Conservation (phyloP, 1,140 invertebrate genomes). For the Trigoniulus corallinus region DNA sequence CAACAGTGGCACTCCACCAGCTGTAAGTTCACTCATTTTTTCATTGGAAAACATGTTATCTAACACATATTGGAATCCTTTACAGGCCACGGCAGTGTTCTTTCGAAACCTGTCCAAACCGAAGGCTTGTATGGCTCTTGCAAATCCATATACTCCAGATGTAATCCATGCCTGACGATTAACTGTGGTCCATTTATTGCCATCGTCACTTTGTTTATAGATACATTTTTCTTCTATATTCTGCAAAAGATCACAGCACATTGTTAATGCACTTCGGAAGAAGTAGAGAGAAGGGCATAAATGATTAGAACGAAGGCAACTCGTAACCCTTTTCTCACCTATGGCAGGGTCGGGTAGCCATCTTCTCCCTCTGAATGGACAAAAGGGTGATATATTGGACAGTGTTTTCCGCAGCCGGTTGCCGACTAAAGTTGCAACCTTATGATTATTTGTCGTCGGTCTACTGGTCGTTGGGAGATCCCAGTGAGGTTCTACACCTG, state of each 20-base stretch:
- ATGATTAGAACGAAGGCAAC: too few species aligned
- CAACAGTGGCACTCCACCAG: slow-evolving; percentile 42
- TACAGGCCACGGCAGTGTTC: slow-evolving; percentile 58
- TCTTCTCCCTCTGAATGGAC: too few species aligned
- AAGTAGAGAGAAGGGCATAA: too few species aligned
- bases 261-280: too few species aligned
- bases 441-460: too few species aligned
- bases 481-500: too few species aligned
- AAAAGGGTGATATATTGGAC: too few species aligned
- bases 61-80: slow-evolving; percentile 67
- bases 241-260: slow-evolving; percentile 35
- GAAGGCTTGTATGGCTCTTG: slow-evolving; percentile 69
- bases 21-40: slow-evolving; percentile 14
- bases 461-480: too few species aligned
- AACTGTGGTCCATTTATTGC: slow-evolving; percentile 54
- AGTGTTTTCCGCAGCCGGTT: too few species aligned
- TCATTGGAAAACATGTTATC: slow-evolving; percentile 17
- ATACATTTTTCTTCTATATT: slow-evolving; percentile 74
- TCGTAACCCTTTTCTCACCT: too few species aligned
- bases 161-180: slow-evolving; percentile 66
- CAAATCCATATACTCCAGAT: slow-evolving; percentile 62
- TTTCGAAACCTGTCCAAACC: slow-evolving; percentile 71
- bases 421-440: too few species aligned
- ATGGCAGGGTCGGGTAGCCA: too few species aligned
- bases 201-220: slow-evolving; percentile 49